Conservation (phyloP, 2,888 invertebrate genomes). For the Tigriopus californicus region DNA sequence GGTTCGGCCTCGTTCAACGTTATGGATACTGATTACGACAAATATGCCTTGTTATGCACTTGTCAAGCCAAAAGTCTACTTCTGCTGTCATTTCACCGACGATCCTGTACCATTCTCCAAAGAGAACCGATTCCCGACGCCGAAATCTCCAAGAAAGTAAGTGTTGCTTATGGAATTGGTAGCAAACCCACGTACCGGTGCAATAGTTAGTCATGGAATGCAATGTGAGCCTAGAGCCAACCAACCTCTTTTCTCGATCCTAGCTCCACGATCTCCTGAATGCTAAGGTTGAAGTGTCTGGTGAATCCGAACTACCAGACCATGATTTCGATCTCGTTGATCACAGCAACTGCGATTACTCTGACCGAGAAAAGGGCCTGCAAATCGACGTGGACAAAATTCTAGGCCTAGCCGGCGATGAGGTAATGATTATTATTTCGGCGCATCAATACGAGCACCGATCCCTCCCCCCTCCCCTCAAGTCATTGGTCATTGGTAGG, state of each 20-base stretch:
- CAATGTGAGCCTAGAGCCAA: too few species aligned
- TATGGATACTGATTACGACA: constrained; percentile 2
- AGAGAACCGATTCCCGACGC: neutral
- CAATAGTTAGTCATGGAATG: too few species aligned
- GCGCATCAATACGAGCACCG: too few species aligned
- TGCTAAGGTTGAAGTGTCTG: neutral
- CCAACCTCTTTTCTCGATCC: neutral
- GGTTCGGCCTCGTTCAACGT: neutral
- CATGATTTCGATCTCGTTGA: neutral
- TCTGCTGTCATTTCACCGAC: neutral
- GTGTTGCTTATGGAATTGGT: neutral
- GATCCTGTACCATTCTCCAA: neutral
- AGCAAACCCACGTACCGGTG: too few species aligned
- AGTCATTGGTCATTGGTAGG: too few species aligned
- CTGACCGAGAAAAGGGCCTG: neutral
- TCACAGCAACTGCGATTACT: neutral
- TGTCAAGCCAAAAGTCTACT: neutral
- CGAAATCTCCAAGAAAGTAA: neutral
- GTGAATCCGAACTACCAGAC: neutral
- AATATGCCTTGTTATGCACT: constrained; percentile 4
- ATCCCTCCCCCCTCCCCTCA: too few species aligned
- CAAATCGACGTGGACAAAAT: neutral
- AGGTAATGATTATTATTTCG: neutral
- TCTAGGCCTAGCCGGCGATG: neutral
- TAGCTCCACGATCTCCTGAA: neutral